Base-by-base conservation (phyloP, 2,888 invertebrate species). In the Athalia rosae region DNA sequence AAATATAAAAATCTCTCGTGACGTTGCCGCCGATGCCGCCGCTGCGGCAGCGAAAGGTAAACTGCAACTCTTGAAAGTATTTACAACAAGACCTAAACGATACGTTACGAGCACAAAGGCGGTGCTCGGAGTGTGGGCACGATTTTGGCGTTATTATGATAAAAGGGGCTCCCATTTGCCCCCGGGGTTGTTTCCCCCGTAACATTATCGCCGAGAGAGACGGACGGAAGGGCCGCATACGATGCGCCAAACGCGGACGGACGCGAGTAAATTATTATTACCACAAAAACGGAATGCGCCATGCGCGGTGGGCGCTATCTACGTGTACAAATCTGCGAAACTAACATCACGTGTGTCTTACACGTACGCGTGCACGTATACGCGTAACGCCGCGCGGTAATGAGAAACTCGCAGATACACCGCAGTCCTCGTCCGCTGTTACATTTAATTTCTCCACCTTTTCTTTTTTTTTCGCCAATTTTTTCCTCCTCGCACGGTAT, bases 181-280 rank as follows among this genome's bases (percentile, higher is more conserved):
- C 79, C 76, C 58, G 76, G 78, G 69, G 78, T 61, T 48, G 11
- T 74, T 62, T 74, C 48, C 74, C 28, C 77, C 78, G 62, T 67
- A 45, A 66, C 13, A 62, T 69, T 47, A 74, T 48, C 45, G 15
- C 15, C 43, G 63, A 64, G 15, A 41, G 45, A 13, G n/a, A 50
- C 43, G 53, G 41, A 41, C 11, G 62, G n/a, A 8, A 0, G 3
- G 9, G 11, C 41, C 11, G 41, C 11, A 41, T 43, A n/a, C 11
- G n/a, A 11, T 6, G 43, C n/a, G 15, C 11, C 13, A 58, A 15
- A 58, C 11, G 58, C 6, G 3, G 8, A 62, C 9, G 64, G 76
- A 66, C 71, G 50, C 81, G 62, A 28, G 80, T 79, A 86, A 87
- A 86, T 87, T 85, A 86, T 87, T 84, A 85, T 87, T 86, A 85